Evolutionary conservation across 2,113 vertebrate genomes (phyloP).

Genomic region (Pogona vitticeps): DNA sequence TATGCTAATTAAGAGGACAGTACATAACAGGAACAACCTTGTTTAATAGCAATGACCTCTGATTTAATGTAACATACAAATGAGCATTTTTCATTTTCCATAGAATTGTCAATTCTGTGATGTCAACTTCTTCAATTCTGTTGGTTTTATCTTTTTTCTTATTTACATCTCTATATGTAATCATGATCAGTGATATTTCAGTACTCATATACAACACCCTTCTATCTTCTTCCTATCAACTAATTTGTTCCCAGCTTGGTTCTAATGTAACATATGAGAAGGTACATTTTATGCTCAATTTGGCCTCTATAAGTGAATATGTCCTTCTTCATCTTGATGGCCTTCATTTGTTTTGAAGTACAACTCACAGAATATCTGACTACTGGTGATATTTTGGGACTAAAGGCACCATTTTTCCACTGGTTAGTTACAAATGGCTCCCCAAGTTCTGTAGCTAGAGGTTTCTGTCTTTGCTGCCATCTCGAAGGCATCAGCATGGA

Average conservation of each 20-base stretch:
- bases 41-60: slow-evolving; percentile 13
- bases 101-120: background rate
- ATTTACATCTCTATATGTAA: background rate
- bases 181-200: slow-evolving; percentile 6
- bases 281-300: background rate
- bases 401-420: background rate
- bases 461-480: no score
- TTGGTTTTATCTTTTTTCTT: background rate
- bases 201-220: background rate
- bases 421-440: background rate
- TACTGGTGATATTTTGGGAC: background rate
- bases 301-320: background rate
- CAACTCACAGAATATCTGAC: background rate
- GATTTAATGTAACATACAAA: background rate
- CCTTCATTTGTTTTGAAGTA: background rate
- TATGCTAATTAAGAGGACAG: slow-evolving; percentile 38
- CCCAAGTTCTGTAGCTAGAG: background rate
- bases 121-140: background rate
- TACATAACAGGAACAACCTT: slow-evolving; percentile 43
- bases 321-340: background rate
- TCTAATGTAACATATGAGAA: background rate
- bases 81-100: background rate
- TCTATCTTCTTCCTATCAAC: background rate
- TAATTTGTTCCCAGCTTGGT: slow-evolving; percentile 9
- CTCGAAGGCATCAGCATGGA: background rate